Evolutionary conservation across 1,140 invertebrate species (phyloP), one percentile per base, ranked within the genome.

Genomic region (Melipona quadrifasciata): DNA sequence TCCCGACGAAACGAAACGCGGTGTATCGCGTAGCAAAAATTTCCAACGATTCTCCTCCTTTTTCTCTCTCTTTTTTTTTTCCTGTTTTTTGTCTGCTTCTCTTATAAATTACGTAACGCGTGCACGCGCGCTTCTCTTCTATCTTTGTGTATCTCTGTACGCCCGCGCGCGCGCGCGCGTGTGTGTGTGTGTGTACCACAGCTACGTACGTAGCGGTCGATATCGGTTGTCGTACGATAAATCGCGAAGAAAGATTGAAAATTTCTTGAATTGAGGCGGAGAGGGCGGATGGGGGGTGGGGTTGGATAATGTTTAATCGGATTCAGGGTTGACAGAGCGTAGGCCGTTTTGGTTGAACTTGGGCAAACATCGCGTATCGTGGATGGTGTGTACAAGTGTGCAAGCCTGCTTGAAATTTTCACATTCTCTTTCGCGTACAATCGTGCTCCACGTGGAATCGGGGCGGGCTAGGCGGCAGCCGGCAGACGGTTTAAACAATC

Each of bases 351-450:
- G 81, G 75, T 86, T 80, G 78, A 71, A 86, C 78, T 86, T 90
- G 71, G 64, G 85, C 87, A 90, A 87, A 90, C 89, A 90, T 85
- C 85, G 87, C 76, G 77, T 72, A 82, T 87, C 87, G 86, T 39
- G 86, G 72, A 80, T 68, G 79, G 77, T 89, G 88, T 90, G 82
- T 90, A 90, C 88, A 82, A 61, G 87, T 86, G 80, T 86, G 87
- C 68, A 78, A 58, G 88, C 81, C 79, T 90, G 88, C 88, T 90
- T 90, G 88, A 90, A 90, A 90, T 89, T 90, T 89, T 90, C 88
- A 87, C 81, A 65, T 90, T 85, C 87, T 90, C 88, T 81, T 89
- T 81, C 85, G 84, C 82, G 86, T 55, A 74, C 85, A 82, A 89
- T 86, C 85, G 76, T 82, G 39, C 39, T 85, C 85, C 82, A 76